A percentile compares a stretch with the other conserved stretches of the same genome.
These are phyloP conservation scores for Mormyrus lacerda DNA, from an alignment of 2,113 vertebrate species.

Conservation along the genomic window DNA sequence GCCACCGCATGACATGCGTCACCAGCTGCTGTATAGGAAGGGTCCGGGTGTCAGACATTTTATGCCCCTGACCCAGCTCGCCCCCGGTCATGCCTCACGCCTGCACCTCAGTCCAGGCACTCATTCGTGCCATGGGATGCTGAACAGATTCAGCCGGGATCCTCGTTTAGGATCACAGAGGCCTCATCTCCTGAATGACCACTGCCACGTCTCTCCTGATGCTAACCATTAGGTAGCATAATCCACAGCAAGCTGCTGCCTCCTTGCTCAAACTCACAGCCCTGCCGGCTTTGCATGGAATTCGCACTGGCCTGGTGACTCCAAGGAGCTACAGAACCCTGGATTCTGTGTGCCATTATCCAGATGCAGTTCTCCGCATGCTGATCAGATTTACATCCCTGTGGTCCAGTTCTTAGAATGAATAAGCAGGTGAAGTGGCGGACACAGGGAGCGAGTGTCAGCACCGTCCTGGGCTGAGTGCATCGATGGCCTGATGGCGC, in stretches of 20 bases:
- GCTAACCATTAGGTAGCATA: neutral
- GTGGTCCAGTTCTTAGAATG: neutral
- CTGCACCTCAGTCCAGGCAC: neutral
- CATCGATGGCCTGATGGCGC: constrained; percentile 19
- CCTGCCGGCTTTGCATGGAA: neutral
- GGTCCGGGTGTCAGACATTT: neutral
- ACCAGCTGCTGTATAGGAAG: neutral
- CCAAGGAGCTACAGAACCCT: neutral
- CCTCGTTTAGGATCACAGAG: neutral
- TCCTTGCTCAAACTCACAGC: neutral
- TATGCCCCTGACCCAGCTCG: neutral
- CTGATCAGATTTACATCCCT: neutral
- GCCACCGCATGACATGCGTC: neutral
- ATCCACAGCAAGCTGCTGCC: neutral
- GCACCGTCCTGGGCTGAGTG: neutral
- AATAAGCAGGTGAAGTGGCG: constrained; percentile 2
- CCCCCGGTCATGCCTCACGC: neutral
- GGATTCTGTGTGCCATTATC: neutral
- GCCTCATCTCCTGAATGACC: neutral
- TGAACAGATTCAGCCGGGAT: neutral
- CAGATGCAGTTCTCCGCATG: neutral
- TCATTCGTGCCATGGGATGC: neutral
- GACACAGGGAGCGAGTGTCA: neutral
- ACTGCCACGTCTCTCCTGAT: neutral
- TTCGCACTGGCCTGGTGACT: neutral